A percentile compares a stretch with the other conserved stretches of the same genome.
Conservation (phyloP, 2,113 vertebrate species). For the Cairina moschata region DNA sequence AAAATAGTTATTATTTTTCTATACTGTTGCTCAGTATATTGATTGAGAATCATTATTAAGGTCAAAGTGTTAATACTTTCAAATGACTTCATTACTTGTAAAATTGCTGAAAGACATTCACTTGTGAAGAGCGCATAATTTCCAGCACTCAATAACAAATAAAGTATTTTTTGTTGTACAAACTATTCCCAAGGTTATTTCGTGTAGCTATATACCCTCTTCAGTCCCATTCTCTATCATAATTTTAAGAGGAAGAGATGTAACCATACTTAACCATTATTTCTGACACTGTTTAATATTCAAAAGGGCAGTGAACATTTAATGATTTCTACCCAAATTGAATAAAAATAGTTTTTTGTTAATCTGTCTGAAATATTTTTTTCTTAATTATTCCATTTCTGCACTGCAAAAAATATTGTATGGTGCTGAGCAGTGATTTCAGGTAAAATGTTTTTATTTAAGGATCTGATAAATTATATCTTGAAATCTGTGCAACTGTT, state of each 20-base stretch:
- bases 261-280: not conserved
- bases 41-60: not conserved
- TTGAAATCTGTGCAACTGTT: slow-evolving; percentile 13
- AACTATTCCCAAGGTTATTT: not conserved
- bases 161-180: not conserved
- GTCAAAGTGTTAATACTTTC: not conserved
- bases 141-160: not conserved
- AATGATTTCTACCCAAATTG: not conserved
- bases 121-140: not conserved
- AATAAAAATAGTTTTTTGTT: not conserved
- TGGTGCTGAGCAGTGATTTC: not conserved
- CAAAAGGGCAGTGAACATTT: not conserved
- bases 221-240: not conserved
- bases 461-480: not conserved
- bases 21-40: not conserved
- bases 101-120: not conserved
- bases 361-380: not conserved
- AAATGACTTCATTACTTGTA: not conserved
- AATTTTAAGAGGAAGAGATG: not conserved
- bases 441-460: not conserved
- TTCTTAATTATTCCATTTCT: not conserved
- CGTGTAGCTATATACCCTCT: not conserved
- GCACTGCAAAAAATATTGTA: not conserved
- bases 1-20: not conserved
- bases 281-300: not conserved